Percentiles rank a stretch among this genome's conserved stretches.
Evolutionary conservation across 2,888 invertebrate species (phyloP).

Genomic region (Diarsia rubi): DNA sequence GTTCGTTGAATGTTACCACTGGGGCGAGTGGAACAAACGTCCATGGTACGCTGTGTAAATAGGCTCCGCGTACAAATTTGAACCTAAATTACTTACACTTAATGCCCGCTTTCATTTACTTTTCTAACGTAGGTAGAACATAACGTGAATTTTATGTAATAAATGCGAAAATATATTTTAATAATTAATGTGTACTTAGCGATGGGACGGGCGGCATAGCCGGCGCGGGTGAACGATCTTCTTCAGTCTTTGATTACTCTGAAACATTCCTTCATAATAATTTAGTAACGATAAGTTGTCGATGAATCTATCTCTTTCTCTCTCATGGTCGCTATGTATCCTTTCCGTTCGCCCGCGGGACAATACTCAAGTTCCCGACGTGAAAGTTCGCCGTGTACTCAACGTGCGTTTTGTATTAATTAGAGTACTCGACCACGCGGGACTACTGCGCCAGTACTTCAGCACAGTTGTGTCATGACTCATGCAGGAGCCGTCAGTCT

Average conservation of each 20-base stretch:
- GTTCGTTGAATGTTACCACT: slow-evolving; percentile 76
- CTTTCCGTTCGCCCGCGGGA: slow-evolving; percentile 86
- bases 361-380: slow-evolving; percentile 84
- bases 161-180: slow-evolving; percentile 91
- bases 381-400: slow-evolving; percentile 82
- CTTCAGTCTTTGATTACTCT: slow-evolving; percentile 54
- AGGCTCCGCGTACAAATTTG: slow-evolving; percentile 90
- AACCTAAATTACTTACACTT: slow-evolving; percentile 87
- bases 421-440: slow-evolving; percentile 64
- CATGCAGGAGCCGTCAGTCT: slow-evolving; percentile 22
- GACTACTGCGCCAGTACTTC: slow-evolving; percentile 66
- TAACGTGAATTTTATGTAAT: slow-evolving; percentile 91
- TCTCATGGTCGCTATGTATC: slow-evolving; percentile 49
- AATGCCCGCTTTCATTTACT: slow-evolving; percentile 88
- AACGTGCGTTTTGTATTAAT: slow-evolving; percentile 78
- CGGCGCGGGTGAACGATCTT: slow-evolving; percentile 86
- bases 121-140: slow-evolving; percentile 90
- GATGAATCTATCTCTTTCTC: slow-evolving; percentile 60
- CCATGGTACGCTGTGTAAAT: slow-evolving; percentile 91
- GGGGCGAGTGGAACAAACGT: slow-evolving; percentile 86
- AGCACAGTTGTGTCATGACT: slow-evolving; percentile 62
- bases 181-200: slow-evolving; percentile 91
- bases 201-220: slow-evolving; percentile 88
- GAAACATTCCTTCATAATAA: slow-evolving; percentile 60
- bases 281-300: slow-evolving; percentile 55